phyloP scores from a whole-genome alignment of 2,888 invertebrate species.

The Arctia plantaginis region DNA sequence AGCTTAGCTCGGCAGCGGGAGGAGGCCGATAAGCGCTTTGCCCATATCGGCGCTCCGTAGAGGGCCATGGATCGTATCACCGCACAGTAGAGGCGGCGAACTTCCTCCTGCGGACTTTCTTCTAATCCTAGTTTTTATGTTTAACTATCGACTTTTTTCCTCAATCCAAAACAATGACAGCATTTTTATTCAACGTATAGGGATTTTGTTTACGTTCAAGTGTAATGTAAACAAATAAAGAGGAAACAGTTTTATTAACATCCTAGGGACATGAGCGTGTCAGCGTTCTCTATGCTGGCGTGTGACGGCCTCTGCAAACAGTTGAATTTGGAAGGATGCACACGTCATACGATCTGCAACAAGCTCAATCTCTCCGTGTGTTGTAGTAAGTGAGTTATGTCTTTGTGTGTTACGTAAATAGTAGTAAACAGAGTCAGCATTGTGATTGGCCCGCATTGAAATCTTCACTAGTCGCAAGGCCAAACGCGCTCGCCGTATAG shows the following conservation, averaged over 20 bases:
- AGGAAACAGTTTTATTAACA: neutral
- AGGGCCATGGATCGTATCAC: too few relatives aligned
- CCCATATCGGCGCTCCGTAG: too few relatives aligned
- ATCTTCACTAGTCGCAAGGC: neutral
- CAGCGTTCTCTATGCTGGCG: constrained; percentile 72
- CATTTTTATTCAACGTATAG: neutral
- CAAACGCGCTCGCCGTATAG: neutral
- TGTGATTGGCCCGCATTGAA: neutral
- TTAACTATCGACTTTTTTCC: neutral
- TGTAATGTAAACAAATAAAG: neutral
- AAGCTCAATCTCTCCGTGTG: constrained; percentile 75
- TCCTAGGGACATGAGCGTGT: constrained; percentile 76
- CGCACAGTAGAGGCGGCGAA: too few relatives aligned
- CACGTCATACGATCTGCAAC: constrained; percentile 72
- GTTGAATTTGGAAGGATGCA: constrained; percentile 70
- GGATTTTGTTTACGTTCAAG: neutral
- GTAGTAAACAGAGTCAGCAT: constrained; percentile 19
- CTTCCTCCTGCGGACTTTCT: too few relatives aligned
- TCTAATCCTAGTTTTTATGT: too few relatives aligned
- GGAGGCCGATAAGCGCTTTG: too few relatives aligned
- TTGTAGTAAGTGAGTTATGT: constrained; percentile 82
- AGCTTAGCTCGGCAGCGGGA: too few relatives aligned
- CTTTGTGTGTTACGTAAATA: constrained; percentile 57
- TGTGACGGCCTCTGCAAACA: constrained; percentile 75
- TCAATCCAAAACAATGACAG: neutral